Percentiles rank a stretch among this genome's conserved stretches.
phyloP scores from a whole-genome alignment of 2,113 vertebrate genomes.

The Pluvianellus socialis region DNA sequence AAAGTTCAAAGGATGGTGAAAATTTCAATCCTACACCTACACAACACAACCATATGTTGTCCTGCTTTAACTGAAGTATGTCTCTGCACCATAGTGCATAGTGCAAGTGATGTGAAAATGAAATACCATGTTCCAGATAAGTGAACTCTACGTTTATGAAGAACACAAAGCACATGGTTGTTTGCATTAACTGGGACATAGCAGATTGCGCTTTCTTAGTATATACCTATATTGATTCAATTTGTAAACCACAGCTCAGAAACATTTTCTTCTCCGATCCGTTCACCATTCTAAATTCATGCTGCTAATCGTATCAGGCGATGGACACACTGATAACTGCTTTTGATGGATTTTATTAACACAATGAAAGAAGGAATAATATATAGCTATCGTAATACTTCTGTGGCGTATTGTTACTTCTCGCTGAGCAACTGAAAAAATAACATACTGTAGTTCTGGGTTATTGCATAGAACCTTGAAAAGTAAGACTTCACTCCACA shows the following conservation, averaged over 20 bases:
- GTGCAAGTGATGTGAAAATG: background rate
- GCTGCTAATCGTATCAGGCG: accelerated
- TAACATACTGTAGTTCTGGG: background rate
- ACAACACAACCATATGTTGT: background rate
- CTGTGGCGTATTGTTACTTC: background rate
- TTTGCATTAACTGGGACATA: background rate
- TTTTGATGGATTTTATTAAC: background rate
- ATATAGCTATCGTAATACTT: background rate
- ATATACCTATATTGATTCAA: background rate
- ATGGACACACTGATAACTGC: background rate
- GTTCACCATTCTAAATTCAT: background rate
- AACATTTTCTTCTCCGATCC: background rate
- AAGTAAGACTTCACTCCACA: background rate
- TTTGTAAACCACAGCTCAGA: background rate
- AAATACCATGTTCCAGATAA: background rate
- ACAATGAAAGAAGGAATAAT: background rate
- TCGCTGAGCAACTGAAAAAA: background rate
- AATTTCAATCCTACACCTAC: background rate
- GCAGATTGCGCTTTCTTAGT: background rate
- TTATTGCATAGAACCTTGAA: background rate
- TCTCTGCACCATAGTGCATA: background rate
- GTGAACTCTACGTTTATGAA: background rate
- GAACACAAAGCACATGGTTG: background rate
- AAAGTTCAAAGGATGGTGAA: background rate
- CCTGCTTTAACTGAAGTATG: background rate